Conservation (phyloP, 2,797 vertebrate genomes). For the Eulemur rubriventer region DNA sequence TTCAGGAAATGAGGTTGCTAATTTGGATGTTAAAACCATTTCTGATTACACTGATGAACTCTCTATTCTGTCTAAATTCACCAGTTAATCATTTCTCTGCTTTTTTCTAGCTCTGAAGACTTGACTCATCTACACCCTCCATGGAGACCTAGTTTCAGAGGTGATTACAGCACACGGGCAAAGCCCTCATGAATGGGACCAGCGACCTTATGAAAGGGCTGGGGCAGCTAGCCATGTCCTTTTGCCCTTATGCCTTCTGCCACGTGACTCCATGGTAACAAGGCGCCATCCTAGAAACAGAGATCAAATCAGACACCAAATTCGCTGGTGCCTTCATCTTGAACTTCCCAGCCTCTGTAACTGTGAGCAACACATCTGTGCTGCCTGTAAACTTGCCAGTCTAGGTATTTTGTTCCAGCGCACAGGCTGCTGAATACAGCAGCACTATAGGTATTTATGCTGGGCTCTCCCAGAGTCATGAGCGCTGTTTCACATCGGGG, state of each 20-base stretch:
- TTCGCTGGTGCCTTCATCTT: background rate
- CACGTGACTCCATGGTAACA: accelerated
- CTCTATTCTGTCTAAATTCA: background rate
- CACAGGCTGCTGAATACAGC: background rate
- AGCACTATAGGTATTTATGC: background rate
- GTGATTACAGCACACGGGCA: background rate
- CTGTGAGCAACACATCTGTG: background rate
- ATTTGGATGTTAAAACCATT: constrained; percentile 3
- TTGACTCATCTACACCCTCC: background rate
- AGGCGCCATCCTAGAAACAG: background rate
- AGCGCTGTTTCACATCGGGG: background rate
- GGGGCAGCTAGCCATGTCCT: background rate
- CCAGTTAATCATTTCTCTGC: background rate
- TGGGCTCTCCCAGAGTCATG: background rate
- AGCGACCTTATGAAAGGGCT: background rate
- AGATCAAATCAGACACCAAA: background rate
- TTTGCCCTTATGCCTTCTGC: background rate
- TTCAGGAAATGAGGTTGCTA: constrained; percentile 43
- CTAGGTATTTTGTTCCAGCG: background rate
- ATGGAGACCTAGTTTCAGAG: background rate
- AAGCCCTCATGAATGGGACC: background rate
- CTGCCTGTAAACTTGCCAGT: background rate
- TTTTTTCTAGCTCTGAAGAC: background rate
- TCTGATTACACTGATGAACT: background rate
- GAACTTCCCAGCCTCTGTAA: background rate